Conservation (phyloP, 1,140 invertebrate genomes). For the Bombyx mori region DNA sequence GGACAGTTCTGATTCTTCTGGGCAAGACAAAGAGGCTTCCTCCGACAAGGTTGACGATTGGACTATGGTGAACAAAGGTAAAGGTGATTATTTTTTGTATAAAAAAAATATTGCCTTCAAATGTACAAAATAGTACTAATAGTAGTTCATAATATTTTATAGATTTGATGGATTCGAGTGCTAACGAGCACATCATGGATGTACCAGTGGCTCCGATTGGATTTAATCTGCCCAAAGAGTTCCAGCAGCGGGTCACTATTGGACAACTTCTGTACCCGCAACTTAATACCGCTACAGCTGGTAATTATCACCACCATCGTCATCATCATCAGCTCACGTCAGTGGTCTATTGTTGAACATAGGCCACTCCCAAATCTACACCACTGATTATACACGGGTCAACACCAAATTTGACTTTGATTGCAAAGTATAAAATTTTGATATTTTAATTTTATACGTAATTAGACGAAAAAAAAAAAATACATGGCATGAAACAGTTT, state of each 20-base stretch:
- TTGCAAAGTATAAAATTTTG: too few species aligned
- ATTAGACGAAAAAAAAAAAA: too few species aligned
- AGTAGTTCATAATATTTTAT: background rate
- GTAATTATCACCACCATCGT: slow-evolving; percentile 20
- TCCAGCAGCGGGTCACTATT: slow-evolving; percentile 33
- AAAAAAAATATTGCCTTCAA: background rate
- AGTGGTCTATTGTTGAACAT: too few species aligned
- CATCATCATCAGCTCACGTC: too few species aligned
- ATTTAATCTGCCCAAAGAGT: slow-evolving; percentile 50
- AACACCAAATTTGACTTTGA: too few species aligned
- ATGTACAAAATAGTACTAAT: too few species aligned
- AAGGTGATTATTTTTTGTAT: slow-evolving; percentile 26
- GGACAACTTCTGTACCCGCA: slow-evolving; percentile 44
- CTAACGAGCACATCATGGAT: slow-evolving; percentile 11
- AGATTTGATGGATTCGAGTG: slow-evolving; percentile 44
- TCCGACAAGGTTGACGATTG: slow-evolving; percentile 51
- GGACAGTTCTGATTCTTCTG: slow-evolving; percentile 1
- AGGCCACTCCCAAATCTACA: too few species aligned
- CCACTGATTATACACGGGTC: too few species aligned
- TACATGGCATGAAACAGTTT: too few species aligned
- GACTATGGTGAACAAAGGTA: slow-evolving; percentile 57
- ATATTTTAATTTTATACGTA: too few species aligned
- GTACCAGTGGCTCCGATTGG: slow-evolving; percentile 27
- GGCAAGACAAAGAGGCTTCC: slow-evolving; percentile 29
- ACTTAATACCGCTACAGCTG: slow-evolving; percentile 44